Evolutionary conservation across 2,113 vertebrate species (phyloP).

Genomic region (Phyllostomus hastatus): DNA sequence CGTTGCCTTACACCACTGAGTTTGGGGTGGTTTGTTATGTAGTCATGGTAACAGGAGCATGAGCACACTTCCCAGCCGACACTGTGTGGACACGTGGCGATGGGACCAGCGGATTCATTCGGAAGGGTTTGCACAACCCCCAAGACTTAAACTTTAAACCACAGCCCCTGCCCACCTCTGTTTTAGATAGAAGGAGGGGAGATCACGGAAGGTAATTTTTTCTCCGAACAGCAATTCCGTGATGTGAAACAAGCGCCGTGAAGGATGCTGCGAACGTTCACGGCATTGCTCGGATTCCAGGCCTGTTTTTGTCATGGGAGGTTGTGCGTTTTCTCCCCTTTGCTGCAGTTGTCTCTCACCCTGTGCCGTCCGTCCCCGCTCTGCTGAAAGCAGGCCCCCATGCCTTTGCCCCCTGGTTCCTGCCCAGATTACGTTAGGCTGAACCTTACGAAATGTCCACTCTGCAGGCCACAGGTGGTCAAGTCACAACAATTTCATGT

Average conservation of each 20-base stretch:
- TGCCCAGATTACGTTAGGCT: not conserved
- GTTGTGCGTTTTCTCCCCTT: not conserved
- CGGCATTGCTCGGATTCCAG: not conserved
- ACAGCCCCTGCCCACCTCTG: not conserved
- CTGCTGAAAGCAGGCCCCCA: not conserved
- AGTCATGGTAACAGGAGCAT: not conserved
- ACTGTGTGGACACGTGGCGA: not conserved
- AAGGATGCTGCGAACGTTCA: not conserved
- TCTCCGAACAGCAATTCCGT: not conserved
- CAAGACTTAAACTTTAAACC: not conserved
- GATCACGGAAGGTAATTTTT: not conserved
- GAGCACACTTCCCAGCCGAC: not conserved
- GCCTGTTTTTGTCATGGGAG: not conserved
- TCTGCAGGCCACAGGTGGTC: not conserved
- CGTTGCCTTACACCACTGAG: not conserved
- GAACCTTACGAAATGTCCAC: not conserved
- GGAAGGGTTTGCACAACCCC: not conserved
- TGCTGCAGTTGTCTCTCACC: not conserved
- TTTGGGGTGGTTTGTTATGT: not conserved
- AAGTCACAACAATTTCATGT: not conserved
- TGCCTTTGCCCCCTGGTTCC: not conserved
- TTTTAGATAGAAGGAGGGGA: not conserved
- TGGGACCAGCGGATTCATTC: not conserved
- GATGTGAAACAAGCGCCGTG: not conserved
- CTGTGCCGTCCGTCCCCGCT: not conserved